These are phyloP conservation scores for Synergus japonicus DNA, from an alignment of 2,888 invertebrate genomes.

Conservation along the genomic window DNA sequence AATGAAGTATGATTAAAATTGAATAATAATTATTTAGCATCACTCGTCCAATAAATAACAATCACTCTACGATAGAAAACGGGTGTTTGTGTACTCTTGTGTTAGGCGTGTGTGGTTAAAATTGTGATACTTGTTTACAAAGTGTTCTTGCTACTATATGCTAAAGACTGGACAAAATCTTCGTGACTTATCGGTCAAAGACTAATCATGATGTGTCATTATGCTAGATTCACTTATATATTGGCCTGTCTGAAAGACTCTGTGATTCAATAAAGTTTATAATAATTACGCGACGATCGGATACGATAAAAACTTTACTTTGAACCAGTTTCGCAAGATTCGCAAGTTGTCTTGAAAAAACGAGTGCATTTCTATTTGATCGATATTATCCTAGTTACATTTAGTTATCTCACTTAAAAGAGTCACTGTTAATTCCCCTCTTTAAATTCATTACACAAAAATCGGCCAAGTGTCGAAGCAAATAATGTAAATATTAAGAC, in stretches of 20 bases:
- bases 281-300: neutral
- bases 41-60: constrained; percentile 40
- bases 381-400: constrained; percentile 3
- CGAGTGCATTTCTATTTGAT: constrained; percentile 30
- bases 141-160: constrained; percentile 2
- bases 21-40: constrained; percentile 27
- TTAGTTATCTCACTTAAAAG: constrained; percentile 9
- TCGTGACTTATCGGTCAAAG: constrained; percentile 10
- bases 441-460: constrained; percentile 17
- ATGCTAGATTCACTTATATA: neutral
- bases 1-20: constrained; percentile 9
- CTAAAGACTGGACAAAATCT: constrained; percentile 36
- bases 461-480: neutral
- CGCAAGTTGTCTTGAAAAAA: neutral
- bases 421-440: neutral
- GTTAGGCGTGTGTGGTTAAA: constrained; percentile 34
- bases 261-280: neutral
- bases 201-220: constrained; percentile 23
- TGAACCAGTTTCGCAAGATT: neutral
- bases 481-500: constrained; percentile 37
- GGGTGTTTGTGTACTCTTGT: constrained; percentile 35
- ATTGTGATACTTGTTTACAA: neutral
- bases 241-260: constrained; percentile 10
- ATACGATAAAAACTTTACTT: neutral
- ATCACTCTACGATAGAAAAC: constrained; percentile 38